Conservation (phyloP, 1,140 invertebrate genomes). For the Ceratoteleas bidentatus region DNA sequence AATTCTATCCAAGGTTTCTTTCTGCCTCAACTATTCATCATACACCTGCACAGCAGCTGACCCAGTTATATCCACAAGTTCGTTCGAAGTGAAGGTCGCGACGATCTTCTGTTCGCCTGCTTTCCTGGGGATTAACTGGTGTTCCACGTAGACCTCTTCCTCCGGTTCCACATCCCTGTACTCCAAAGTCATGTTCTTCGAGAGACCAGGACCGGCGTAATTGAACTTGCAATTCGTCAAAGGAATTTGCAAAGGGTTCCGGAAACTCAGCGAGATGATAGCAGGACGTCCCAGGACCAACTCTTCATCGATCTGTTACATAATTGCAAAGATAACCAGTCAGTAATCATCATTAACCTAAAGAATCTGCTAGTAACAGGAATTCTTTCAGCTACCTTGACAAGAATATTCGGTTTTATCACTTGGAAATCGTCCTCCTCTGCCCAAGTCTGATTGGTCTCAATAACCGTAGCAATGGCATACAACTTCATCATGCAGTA, state of each 20-base stretch:
- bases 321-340: neutral
- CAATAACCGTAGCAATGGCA: conserved; percentile 85
- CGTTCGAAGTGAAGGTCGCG: conserved; percentile 85
- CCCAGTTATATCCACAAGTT: conserved; percentile 86
- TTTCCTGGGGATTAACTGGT: conserved; percentile 82
- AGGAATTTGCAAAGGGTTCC: conserved; percentile 85
- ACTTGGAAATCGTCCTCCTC: conserved; percentile 89
- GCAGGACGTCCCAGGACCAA: conserved; percentile 82
- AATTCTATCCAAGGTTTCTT: no score
- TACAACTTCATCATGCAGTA: conserved; percentile 89
- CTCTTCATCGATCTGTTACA: conserved; percentile 82
- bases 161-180: conserved; percentile 82
- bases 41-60: conserved; percentile 81
- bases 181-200: conserved; percentile 82
- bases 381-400: no score
- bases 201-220: conserved; percentile 86
- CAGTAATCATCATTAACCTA: neutral
- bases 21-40: conserved; percentile 68
- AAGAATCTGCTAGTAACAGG: no score
- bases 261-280: conserved; percentile 84
- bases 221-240: conserved; percentile 86
- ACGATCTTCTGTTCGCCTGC: conserved; percentile 83
- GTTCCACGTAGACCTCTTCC: conserved; percentile 80
- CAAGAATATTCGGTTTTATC: conserved; percentile 85
- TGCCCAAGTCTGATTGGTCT: conserved; percentile 88